Evolutionary conservation across 1,140 invertebrate species (phyloP).

Genomic region (Frieseomelitta varia): DNA sequence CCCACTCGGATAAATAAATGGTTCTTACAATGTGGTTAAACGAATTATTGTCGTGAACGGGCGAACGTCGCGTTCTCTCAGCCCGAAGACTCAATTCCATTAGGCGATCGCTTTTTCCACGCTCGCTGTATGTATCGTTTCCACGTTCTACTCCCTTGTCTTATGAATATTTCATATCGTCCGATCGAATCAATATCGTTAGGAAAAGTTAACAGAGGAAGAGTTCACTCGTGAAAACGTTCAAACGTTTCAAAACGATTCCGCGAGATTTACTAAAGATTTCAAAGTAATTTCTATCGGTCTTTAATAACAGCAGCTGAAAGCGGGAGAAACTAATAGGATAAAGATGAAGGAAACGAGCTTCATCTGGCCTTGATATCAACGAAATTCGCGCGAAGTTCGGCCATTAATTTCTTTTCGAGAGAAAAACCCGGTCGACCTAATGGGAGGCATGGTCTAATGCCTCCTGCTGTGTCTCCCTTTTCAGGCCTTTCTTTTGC

Average conservation of each 20-base stretch:
- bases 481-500: constrained; percentile 74
- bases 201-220: background rate
- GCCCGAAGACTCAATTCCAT: constrained; percentile 33
- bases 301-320: background rate
- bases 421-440: constrained; percentile 77
- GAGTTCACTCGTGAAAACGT: too few species aligned
- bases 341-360: background rate
- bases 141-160: background rate
- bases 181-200: background rate
- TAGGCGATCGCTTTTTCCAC: constrained; percentile 12
- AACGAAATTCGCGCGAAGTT: constrained; percentile 68
- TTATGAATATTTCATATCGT: background rate
- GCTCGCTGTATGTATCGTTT: background rate
- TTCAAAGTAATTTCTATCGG: background rate
- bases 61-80: background rate
- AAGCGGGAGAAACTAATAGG: background rate
- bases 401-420: constrained; percentile 79
- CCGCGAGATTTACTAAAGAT: background rate
- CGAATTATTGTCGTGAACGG: constrained; percentile 31
- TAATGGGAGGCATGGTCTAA: constrained; percentile 81
- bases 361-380: constrained; percentile 18
- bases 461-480: constrained; percentile 79
- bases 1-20: constrained; percentile 29
- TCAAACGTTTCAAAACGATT: too few species aligned
- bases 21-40: constrained; percentile 21